Base-by-base conservation (phyloP, 2,113 vertebrate species). In the Cyprichromis sp. region DNA sequence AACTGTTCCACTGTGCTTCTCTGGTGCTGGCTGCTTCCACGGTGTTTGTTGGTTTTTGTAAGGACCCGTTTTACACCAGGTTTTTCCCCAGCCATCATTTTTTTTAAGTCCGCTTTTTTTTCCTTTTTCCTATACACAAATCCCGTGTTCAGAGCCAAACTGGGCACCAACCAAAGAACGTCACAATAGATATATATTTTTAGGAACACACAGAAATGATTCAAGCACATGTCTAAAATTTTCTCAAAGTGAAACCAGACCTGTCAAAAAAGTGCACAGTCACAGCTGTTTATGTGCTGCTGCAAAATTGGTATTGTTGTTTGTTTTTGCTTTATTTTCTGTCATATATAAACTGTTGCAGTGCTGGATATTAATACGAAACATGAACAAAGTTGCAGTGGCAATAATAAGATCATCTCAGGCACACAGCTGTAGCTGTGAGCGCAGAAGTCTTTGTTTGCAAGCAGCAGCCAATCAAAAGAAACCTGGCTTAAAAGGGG, bases 1-100 rank as follows among this genome's bases (percentile, higher is more conserved):
- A 84, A 73, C 36, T 21, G 71, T 57, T 82, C 66, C 80, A 47
- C 45, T 8, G 84, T 26, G 81, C 68, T 84, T 47, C 12, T 80
- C 87, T 57, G 29, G 21, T 14, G 29, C 53, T 80, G 89, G 89
- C 83, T 26, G 80, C 38, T 59, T 57, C 21, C 26, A 2, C 42
- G 2, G 26, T 29, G 42, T 78, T 50, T 76, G 24, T 50, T 78
- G 17, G 24, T 50, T 78, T 81, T 57, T 81, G 53, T 17, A 2
- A 40, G 14, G 53, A 55, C 53, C 53, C 1, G 2, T 55, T 8
- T 81, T 40, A 81, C 13, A 38, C n/a, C 53, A 38, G 79, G 2
- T 57, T 78, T 78, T 50, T 4, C 42, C 13, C 71, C 71, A 78
- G 71, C 24, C 71, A 31, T 78, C 9, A 19, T 78, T 31, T 78